Conservation (phyloP, 2,113 vertebrate genomes). For the Daubentonia madagascariensis region DNA sequence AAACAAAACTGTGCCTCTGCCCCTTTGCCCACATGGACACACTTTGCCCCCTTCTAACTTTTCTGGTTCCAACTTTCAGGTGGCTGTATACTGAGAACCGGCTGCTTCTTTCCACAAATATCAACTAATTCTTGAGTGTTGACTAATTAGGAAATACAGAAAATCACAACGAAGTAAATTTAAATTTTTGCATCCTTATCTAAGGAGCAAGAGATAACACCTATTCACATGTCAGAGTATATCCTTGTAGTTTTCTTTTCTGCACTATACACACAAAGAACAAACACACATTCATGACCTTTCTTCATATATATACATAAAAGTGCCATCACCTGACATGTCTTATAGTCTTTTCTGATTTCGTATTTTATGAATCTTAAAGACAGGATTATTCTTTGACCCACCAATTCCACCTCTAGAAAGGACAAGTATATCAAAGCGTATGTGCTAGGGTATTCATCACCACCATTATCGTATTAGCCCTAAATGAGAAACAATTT, state of each 20-base stretch:
- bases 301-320: neutral
- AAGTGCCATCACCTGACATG: neutral
- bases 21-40: neutral
- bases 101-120: neutral
- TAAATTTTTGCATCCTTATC: neutral
- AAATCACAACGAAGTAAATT: neutral
- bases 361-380: neutral
- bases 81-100: neutral
- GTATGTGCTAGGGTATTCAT: neutral
- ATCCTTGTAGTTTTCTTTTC: neutral
- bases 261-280: neutral
- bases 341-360: neutral
- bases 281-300: neutral
- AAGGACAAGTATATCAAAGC: neutral
- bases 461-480: neutral
- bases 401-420: neutral
- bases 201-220: neutral
- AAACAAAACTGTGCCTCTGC: no score
- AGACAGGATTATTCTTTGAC: neutral
- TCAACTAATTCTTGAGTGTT: neutral
- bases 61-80: constrained; percentile 12
- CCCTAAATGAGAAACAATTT: neutral
- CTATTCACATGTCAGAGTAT: no score
- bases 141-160: neutral
- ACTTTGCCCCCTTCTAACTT: neutral